A percentile compares a stretch with the other conserved stretches of the same genome.
phyloP scores from a whole-genome alignment of 2,797 vertebrate genomes.

The Miichthys miiuy region DNA sequence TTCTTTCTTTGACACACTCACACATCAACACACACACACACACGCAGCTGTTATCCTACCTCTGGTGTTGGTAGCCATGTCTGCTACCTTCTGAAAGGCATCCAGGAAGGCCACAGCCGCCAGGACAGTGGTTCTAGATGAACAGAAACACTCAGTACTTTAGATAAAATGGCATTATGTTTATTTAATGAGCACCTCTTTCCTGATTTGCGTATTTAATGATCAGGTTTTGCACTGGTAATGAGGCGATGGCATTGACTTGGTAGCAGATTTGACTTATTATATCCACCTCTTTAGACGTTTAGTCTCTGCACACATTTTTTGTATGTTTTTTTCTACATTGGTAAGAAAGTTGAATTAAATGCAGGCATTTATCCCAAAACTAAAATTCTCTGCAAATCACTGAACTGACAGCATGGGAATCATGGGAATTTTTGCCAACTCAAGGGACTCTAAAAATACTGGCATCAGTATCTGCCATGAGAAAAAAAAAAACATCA shows the following conservation, averaged over 20 bases:
- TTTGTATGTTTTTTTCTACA: too few species aligned
- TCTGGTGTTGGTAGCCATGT: conserved; percentile 99
- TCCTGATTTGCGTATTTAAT: background rate
- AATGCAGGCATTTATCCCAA: background rate
- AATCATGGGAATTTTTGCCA: too few species aligned
- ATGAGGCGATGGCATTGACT: background rate
- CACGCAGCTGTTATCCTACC: conserved; percentile 82
- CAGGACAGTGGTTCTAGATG: conserved; percentile 92
- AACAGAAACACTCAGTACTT: conserved; percentile 20
- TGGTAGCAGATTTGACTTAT: background rate
- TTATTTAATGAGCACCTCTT: background rate
- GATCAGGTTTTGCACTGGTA: background rate
- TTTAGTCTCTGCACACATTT: background rate
- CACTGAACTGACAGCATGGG: background rate
- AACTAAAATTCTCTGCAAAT: too few species aligned
- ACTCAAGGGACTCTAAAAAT: too few species aligned
- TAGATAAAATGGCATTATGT: background rate
- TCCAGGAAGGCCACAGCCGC: conserved; percentile 97
- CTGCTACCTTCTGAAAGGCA: conserved; percentile 98
- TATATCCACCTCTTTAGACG: background rate
- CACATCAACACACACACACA: background rate
- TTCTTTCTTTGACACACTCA: conserved; percentile 19
- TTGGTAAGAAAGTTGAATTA: too few species aligned
- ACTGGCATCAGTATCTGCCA: too few species aligned
- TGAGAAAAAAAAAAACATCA: too few species aligned